Percentiles rank a stretch among this genome's conserved stretches.
These are phyloP conservation scores for Megalops atlanticus DNA, from an alignment of 2,113 vertebrate genomes.

Conservation along the genomic window DNA sequence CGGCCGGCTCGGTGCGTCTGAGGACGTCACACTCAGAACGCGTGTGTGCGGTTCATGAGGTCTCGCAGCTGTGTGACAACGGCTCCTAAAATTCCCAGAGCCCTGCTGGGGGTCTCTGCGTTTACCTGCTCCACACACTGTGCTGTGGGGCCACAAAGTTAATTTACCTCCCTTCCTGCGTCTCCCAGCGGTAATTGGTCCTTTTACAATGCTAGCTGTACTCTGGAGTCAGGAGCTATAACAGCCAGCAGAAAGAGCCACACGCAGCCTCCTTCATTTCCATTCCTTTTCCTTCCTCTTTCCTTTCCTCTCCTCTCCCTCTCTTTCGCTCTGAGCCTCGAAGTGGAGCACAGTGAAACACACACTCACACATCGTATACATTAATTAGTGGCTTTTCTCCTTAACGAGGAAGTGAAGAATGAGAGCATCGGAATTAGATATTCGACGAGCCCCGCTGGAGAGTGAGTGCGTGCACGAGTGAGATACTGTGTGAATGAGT, in stretches of 20 bases:
- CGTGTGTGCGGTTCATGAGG: too few species aligned
- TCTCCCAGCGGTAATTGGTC: slow-evolving; percentile 21
- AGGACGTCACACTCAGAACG: too few species aligned
- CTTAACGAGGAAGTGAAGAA: slow-evolving; percentile 9
- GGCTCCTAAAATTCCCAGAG: too few species aligned
- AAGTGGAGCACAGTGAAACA: slow-evolving; percentile 13
- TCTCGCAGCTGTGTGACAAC: too few species aligned
- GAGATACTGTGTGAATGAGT: too few species aligned
- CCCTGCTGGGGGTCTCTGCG: too few species aligned
- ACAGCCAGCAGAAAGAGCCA: slow-evolving; percentile 3
- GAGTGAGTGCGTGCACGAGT: background rate
- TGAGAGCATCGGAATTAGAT: slow-evolving; percentile 11
- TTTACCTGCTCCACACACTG: background rate
- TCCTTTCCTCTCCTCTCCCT: too few species aligned
- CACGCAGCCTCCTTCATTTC: too few species aligned
- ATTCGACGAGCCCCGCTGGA: background rate
- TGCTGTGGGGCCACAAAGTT: background rate
- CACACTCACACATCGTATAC: background rate
- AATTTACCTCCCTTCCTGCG: background rate
- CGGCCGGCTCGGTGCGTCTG: too few species aligned
- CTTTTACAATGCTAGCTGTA: background rate
- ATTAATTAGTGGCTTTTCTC: slow-evolving; percentile 20
- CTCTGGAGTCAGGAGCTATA: slow-evolving; percentile 15
- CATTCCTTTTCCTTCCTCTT: too few species aligned
- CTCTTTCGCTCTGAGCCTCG: background rate